phyloP scores from a whole-genome alignment of 2,797 vertebrate species.

The Myioborus miniatus region DNA sequence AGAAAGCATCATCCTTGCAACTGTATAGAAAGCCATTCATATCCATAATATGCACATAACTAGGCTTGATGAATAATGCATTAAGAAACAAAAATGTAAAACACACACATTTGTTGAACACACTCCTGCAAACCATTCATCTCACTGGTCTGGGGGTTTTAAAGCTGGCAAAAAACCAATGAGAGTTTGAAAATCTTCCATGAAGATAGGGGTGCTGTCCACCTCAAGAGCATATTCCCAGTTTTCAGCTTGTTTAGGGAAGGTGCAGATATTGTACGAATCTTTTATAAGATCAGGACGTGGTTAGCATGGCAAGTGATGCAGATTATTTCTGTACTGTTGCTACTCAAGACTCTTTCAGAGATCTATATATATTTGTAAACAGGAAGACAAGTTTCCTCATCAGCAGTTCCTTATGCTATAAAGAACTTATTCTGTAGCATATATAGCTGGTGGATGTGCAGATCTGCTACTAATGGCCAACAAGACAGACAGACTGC shows the following conservation, averaged over 20 bases:
- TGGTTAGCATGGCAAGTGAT: neutral
- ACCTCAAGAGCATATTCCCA: neutral
- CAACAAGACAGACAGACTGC: neutral
- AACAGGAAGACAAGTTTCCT: neutral
- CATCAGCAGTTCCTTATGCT: neutral
- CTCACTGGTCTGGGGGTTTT: neutral
- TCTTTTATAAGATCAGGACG: neutral
- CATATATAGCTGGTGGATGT: neutral
- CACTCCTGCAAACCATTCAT: neutral
- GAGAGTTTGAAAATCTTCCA: neutral
- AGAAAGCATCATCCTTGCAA: neutral
- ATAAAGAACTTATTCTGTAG: neutral
- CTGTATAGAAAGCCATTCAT: neutral
- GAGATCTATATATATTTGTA: neutral
- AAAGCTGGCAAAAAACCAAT: neutral
- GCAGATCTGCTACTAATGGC: neutral
- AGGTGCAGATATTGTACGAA: neutral
- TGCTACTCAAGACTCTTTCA: neutral
- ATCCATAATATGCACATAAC: neutral
- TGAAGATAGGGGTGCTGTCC: accelerated
- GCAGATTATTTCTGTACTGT: neutral
- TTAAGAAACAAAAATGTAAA: neutral
- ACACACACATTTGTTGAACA: neutral
- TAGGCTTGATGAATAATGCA: neutral
- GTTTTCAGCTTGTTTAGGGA: neutral